Evolutionary conservation across 1,140 invertebrate genomes (phyloP).

Genomic region (Drosophila lowei): DNA sequence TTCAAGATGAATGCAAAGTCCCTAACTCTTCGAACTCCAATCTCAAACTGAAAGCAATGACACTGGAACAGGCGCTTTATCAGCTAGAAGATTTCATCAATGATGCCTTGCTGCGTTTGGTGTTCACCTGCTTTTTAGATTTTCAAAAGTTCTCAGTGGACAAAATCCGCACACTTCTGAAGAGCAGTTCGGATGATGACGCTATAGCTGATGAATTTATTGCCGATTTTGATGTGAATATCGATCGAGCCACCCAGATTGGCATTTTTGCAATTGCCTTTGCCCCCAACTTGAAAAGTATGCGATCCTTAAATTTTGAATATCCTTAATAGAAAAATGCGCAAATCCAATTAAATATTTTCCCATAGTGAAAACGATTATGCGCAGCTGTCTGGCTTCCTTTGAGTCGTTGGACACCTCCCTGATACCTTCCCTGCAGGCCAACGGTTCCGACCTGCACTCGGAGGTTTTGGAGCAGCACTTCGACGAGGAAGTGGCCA

Average conservation of each 20-base stretch:
- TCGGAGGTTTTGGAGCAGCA: constrained; percentile 75
- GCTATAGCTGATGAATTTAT: constrained; percentile 66
- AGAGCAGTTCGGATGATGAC: constrained; percentile 37
- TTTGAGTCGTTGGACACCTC: constrained; percentile 77
- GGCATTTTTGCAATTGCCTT: constrained; percentile 76
- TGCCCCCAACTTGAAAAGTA: constrained; percentile 66
- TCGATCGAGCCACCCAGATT: constrained; percentile 76
- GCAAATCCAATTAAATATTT: background rate
- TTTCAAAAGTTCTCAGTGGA: constrained; percentile 74
- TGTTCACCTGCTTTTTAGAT: constrained; percentile 74
- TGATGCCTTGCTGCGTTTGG: constrained; percentile 67
- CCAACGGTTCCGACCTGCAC: constrained; percentile 53
- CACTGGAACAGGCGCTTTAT: constrained; percentile 62
- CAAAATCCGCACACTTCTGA: constrained; percentile 61
- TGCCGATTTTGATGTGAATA: constrained; percentile 80
- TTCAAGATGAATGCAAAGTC: constrained; percentile 61
- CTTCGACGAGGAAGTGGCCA: constrained; percentile 72
- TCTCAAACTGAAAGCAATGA: constrained; percentile 63
- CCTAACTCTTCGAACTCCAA: constrained; percentile 12
- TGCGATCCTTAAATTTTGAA: background rate
- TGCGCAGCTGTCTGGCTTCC: constrained; percentile 76
- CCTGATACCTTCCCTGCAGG: constrained; percentile 72
- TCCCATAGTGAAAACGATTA: constrained; percentile 64
- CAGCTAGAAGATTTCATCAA: constrained; percentile 77
- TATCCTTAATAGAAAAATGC: background rate